Evolutionary conservation across 1,140 invertebrate genomes (phyloP), one percentile per base, ranked within the genome.

Genomic region (Vanessa atalanta): DNA sequence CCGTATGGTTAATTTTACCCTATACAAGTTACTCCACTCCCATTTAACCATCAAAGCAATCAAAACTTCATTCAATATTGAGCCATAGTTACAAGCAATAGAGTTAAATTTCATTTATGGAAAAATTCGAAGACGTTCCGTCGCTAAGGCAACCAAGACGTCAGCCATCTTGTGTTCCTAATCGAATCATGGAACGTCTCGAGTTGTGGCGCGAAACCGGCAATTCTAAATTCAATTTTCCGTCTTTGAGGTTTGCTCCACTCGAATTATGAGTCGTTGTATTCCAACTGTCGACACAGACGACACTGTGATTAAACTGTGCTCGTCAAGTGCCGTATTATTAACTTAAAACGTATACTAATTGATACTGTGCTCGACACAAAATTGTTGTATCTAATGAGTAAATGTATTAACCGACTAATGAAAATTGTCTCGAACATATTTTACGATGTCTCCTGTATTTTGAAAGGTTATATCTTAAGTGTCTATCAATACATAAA

Each of bases 141-240:
- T 90, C 76, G 81, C 80, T 75, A 87, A 85, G 73, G 81, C 81
- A 83, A 88, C 88, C 67, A 82, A 86, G 86, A 85, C 79, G 83
- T 81, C 83, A 61, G 86, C 86, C 86, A 88, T 89, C 84, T 89
- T 89, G 87, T 81, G 72, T 78, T 78, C 72, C 65, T 85, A 89
- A 89, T 80, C 78, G 65, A 82, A 84, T 89, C 85, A 87, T 15
- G 73, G 78, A 88, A 85, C 85, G 86, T 88, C 87, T 89, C 86
- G 85, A 83, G 81, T 88, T 88, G 88, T 79, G 88, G 88, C 82
- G 80, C 79, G 77, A 85, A 84, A 84, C 82, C 81, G 83, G 72
- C 72, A 76, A 81, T 83, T 83, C 71, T 31, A 82, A 86, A 88
- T 87, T 86, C 72, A 83, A 87, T 90, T 88, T 85, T 37, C 53